These are phyloP conservation scores for Paelopatides confundens DNA, from an alignment of 53 echinoderm and acorn worm genomes.

Conservation along the genomic window DNA sequence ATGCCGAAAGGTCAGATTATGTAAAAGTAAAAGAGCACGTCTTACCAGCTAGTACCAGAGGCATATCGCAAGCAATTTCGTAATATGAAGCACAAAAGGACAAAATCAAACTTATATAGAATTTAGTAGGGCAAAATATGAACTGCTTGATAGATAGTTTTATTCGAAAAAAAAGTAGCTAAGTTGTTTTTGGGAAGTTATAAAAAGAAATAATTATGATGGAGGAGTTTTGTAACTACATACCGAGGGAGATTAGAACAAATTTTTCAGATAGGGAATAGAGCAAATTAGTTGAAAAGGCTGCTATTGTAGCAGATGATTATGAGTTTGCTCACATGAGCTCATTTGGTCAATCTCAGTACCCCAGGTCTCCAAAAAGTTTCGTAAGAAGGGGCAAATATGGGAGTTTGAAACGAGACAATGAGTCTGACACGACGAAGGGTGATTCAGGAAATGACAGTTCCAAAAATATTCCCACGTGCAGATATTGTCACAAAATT, in stretches of 20 bases:
- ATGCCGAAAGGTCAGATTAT: neutral
- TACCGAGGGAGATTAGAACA: conserved; percentile 35
- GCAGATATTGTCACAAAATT: neutral
- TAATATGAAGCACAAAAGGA: neutral
- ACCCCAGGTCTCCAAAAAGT: neutral
- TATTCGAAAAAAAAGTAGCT: neutral
- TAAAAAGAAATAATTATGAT: neutral
- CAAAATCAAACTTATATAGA: neutral
- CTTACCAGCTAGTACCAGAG: neutral
- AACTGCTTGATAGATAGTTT: neutral
- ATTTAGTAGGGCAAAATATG: neutral
- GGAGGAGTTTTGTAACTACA: conserved; percentile 1
- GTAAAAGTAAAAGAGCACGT: neutral
- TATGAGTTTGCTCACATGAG: conserved; percentile 61
- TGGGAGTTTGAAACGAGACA: neutral
- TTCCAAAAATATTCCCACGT: neutral
- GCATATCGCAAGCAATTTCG: neutral
- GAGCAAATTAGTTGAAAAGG: conserved; percentile 44
- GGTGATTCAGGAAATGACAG: neutral
- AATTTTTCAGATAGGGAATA: conserved; percentile 53
- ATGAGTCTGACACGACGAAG: neutral
- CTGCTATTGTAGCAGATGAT: conserved; percentile 64
- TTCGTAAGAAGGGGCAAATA: conserved; percentile 4
- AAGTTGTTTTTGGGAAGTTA: neutral
- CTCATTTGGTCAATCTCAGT: conserved; percentile 8